phyloP scores from a whole-genome alignment of 1,140 invertebrate genomes.

The Diorhabda carinulata region DNA sequence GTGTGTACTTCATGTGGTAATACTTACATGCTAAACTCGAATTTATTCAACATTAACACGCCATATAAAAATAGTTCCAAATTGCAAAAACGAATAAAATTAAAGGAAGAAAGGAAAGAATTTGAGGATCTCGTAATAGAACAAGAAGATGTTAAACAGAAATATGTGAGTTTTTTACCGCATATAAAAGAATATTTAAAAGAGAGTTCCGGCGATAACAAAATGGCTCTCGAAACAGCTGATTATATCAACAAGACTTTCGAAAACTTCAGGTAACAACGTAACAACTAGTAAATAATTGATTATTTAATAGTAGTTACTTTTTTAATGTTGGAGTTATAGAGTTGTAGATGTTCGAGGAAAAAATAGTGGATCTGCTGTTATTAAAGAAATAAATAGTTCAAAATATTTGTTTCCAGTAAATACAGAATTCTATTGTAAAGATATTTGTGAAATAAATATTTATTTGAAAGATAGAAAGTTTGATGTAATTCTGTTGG shows the following conservation, averaged over 20 bases:
- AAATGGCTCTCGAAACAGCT: slow-evolving; percentile 30
- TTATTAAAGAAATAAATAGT: slow-evolving; percentile 28
- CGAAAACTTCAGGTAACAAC: too few species aligned
- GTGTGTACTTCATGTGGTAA: background rate
- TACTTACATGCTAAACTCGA: slow-evolving; percentile 16
- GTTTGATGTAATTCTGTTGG: slow-evolving; percentile 80
- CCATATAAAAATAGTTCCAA: slow-evolving; percentile 23
- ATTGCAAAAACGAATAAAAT: slow-evolving; percentile 17
- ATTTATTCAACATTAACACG: slow-evolving; percentile 31
- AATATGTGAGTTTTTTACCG: slow-evolving; percentile 16
- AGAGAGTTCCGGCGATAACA: slow-evolving; percentile 21
- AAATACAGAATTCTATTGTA: slow-evolving; percentile 41
- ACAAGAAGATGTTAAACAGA: slow-evolving; percentile 13
- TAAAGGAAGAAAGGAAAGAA: background rate
- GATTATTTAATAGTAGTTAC: background rate
- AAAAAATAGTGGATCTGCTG: slow-evolving; percentile 30
- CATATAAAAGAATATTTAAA: slow-evolving; percentile 10
- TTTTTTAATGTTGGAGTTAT: background rate
- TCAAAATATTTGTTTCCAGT: slow-evolving; percentile 39
- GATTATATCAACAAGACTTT: slow-evolving; percentile 1
- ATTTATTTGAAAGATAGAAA: slow-evolving; percentile 35
- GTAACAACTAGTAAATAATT: too few species aligned
- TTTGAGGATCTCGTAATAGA: slow-evolving; percentile 15
- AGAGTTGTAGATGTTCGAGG: slow-evolving; percentile 27
- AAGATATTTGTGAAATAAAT: slow-evolving; percentile 33